Base-by-base conservation (phyloP, 2,113 vertebrate species). In the Polypterus senegalus region DNA sequence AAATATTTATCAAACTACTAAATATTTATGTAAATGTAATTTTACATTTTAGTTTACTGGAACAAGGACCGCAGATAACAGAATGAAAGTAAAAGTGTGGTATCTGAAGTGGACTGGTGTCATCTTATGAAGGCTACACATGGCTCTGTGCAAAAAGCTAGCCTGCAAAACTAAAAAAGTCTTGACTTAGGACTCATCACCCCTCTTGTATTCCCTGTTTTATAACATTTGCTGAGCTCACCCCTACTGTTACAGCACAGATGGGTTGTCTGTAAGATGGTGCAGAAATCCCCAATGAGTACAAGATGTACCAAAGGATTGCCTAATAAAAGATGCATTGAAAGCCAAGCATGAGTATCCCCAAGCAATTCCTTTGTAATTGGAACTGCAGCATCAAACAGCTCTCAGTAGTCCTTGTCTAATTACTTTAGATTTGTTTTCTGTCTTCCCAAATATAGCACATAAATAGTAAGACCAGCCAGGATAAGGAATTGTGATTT, bases 281-380 rank as follows among this genome's bases (percentile, higher is more conserved):
- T 74, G 67, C 71, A 69, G 67, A 64, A 70, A 77, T 66, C 75
- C 75, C 75, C 64, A 74, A 80, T 83, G 76, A 79, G 68, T 75
- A 69, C 79, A 81, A 77, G 76, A 71, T 76, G 74, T 70, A 71
- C 66, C 65, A 75, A 73, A 77, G 70, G 68, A 74, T 71, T 75
- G 70, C 68, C 76, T 79, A 78, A 82, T 79, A 77, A 79, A 70
- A 72, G 70, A 71, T 76, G 70, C 69, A 71, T 65, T 74, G 74
- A 75, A 70, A 73, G 68, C 67, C 74, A 57, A 69, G 78, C 61
- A 67, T 51, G 71, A 74, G 68, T 58, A 68, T 72, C 76, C 75
- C 75, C 75, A 67, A 77, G 79, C 78, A 79, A 80, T 83, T 76
- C 62, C 65, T 75, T 73, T 62, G 73, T 81, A 81, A 85, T 81